A percentile compares a stretch with the other conserved stretches of the same genome.
These are phyloP conservation scores for Dynastes maya DNA, from an alignment of 2,888 invertebrate genomes.

Conservation along the genomic window DNA sequence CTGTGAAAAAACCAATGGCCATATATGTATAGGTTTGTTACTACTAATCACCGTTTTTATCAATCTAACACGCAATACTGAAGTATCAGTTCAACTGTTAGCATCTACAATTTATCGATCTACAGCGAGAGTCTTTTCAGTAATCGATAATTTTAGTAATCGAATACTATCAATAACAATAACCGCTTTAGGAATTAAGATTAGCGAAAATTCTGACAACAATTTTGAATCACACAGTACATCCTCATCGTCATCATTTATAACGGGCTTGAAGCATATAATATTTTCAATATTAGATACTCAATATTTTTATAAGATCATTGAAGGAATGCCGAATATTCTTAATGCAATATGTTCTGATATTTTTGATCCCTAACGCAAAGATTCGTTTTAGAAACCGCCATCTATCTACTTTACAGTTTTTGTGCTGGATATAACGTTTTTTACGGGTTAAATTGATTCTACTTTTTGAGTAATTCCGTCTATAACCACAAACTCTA, in stretches of 20 bases:
- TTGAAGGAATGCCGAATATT: slow-evolving; percentile 23
- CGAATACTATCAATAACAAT: not conserved
- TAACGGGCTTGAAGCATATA: slow-evolving; percentile 5
- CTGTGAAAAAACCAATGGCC: slow-evolving; percentile 66
- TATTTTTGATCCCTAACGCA: slow-evolving; percentile 5
- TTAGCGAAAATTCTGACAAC: slow-evolving; percentile 66
- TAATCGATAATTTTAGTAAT: slow-evolving; percentile 5
- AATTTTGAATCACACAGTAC: slow-evolving; percentile 63
- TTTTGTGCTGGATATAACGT: not conserved
- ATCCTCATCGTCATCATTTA: slow-evolving; percentile 1
- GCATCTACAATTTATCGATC: slow-evolving; percentile 9
- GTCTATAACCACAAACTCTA: not conserved
- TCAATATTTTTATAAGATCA: slow-evolving; percentile 40
- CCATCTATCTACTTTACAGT: not conserved
- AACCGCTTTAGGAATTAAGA: not conserved
- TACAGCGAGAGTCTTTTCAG: not conserved
- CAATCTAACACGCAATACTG: slow-evolving; percentile 56
- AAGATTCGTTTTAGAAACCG: not conserved
- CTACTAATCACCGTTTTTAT: slow-evolving; percentile 65
- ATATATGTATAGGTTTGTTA: slow-evolving; percentile 70
- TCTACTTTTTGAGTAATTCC: not conserved
- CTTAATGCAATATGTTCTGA: slow-evolving; percentile 27
- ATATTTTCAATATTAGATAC: slow-evolving; percentile 14
- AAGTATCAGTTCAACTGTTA: slow-evolving; percentile 30
- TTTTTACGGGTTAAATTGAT: not conserved